Base-by-base conservation (phyloP, 1,140 invertebrate species). In the Neodiprion lecontei region DNA sequence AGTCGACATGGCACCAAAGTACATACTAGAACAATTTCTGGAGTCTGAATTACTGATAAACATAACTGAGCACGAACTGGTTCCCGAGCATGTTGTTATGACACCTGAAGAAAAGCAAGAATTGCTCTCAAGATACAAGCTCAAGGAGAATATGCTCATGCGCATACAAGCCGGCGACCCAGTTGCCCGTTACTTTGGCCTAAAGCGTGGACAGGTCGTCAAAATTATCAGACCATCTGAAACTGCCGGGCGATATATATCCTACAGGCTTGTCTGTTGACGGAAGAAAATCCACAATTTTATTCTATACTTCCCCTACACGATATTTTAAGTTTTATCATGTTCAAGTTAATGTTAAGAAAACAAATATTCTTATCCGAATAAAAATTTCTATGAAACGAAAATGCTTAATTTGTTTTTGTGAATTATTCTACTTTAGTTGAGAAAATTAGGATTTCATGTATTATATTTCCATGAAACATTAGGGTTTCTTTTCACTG, bases 101-200 rank as follows among this genome's bases (percentile, higher is more conserved):
- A 99, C 96, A 21, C 95, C 96, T 0, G 98, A 99, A 85, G 98
- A 99, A 85, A 99, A 99, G 87, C 93, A 96, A 79, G 98, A 99
- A 90, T 88, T 99, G 7, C 89, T 99, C 14, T 90, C 91, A 2
- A 94, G 96, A 93, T 98, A 98, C 89, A 99, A 99, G 91, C 88
- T 99, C 49, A 99, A 99, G 89, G 99, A 99, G 87, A 99, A 97
- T 85, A 98, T 99, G 91, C 90, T 99, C 79, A 99, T 99, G 94
- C 93, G 98, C 85, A 99, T 99, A 87, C 99, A 99, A 90, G 95
- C 95, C 23, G 97, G 97, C 71, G 99, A 99, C 90, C 99, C 99
- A 12, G 98, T 99, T 11, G 96, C 98, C 1, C 91, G 99, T 83
- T 99, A 99, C 89, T 99, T 98, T 91, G 98, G 98, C 74, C 89